Percentiles rank a stretch among this genome's conserved stretches.
Evolutionary conservation across 2,113 vertebrate species (phyloP).

Genomic region (Eira barbara): DNA sequence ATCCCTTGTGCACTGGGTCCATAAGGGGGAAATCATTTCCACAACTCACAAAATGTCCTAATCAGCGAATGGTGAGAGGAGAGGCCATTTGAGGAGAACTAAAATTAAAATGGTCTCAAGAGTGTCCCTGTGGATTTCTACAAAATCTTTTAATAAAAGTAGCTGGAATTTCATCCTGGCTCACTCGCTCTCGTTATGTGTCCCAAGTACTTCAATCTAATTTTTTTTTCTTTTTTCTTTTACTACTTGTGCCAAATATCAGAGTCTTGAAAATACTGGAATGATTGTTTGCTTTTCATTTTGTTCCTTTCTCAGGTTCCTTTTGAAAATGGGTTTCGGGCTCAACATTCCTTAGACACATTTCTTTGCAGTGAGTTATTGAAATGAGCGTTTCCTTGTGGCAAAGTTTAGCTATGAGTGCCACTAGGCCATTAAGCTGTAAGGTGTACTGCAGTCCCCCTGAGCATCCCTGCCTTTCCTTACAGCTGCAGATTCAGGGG

Average conservation of each 20-base stretch:
- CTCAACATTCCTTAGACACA: background rate
- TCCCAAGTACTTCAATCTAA: background rate
- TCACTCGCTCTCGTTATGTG: background rate
- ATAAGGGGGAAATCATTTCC: slow-evolving; percentile 4
- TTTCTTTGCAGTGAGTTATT: background rate
- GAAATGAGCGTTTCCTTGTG: background rate
- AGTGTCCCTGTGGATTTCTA: background rate
- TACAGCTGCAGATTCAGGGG: background rate
- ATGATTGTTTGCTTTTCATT: slow-evolving; percentile 12
- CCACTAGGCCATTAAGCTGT: background rate
- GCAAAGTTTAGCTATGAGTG: background rate
- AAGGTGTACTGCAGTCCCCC: background rate
- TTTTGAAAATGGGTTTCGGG: background rate
- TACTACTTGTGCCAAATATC: background rate
- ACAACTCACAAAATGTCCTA: background rate
- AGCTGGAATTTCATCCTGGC: slow-evolving; percentile 52
- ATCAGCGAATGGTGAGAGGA: background rate
- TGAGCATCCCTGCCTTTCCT: background rate
- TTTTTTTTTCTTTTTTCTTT: background rate
- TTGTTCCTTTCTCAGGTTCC: background rate
- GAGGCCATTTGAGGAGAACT: slow-evolving; percentile 25
- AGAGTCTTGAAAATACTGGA: background rate
- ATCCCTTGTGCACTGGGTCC: background rate
- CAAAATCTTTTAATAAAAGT: slow-evolving; percentile 52
- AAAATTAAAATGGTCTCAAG: slow-evolving; percentile 47